phyloP scores from a whole-genome alignment of 2,888 invertebrate species.

The Apamea epomidion region DNA sequence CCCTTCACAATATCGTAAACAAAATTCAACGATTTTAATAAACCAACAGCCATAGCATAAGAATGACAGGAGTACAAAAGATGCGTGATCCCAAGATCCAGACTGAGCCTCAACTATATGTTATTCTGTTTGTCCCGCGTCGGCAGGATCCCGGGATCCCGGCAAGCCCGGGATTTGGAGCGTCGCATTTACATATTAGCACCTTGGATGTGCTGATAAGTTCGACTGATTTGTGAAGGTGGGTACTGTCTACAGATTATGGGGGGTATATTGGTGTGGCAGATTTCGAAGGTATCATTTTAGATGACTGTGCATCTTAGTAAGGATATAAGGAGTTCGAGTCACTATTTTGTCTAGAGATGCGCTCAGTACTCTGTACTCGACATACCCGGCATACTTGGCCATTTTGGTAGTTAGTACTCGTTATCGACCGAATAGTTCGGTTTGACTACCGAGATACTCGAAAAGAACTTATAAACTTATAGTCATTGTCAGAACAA shows the following conservation, averaged over 20 bases:
- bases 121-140: slow-evolving; percentile 69
- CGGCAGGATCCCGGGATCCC: slow-evolving; percentile 36
- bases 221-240: slow-evolving; percentile 60
- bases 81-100: slow-evolving; percentile 50
- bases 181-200: slow-evolving; percentile 72
- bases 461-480: no score
- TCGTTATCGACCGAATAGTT: no score
- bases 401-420: no score
- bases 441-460: no score
- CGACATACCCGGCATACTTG: no score
- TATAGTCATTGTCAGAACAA: no score
- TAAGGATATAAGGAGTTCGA: neutral
- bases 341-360: neutral
- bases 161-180: slow-evolving; percentile 61
- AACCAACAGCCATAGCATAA: slow-evolving; percentile 45
- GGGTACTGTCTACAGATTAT: slow-evolving; percentile 24
- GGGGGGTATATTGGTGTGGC: neutral
- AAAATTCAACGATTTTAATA: slow-evolving; percentile 56
- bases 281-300: slow-evolving; percentile 4
- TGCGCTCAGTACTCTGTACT: no score
- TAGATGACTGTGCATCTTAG: neutral
- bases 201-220: slow-evolving; percentile 55
- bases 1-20: slow-evolving; percentile 1
- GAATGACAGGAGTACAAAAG: slow-evolving; percentile 40
- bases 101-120: slow-evolving; percentile 61